Evolutionary conservation across 1,140 invertebrate genomes (phyloP).

Genomic region (Magallana gigas): DNA sequence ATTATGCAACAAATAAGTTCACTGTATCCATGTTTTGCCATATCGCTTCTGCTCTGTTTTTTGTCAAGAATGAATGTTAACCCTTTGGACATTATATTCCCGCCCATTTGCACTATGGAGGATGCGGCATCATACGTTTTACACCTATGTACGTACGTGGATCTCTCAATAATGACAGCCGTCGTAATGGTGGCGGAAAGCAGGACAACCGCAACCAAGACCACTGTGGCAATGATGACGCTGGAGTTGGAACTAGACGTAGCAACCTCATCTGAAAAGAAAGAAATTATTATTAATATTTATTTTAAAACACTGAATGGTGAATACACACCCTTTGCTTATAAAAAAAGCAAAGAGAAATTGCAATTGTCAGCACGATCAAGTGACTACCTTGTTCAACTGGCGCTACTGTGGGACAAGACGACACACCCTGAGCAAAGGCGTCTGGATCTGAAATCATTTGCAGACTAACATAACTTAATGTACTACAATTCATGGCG

Average conservation of each 20-base stretch:
- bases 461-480: neutral
- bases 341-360: neutral
- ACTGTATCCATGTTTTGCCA: too few species aligned
- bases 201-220: neutral
- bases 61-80: too few species aligned
- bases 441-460: constrained; percentile 25
- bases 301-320: too few species aligned
- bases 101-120: too few species aligned
- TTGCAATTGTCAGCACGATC: neutral
- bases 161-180: constrained; percentile 29
- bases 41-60: too few species aligned
- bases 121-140: too few species aligned
- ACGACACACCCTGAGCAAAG: neutral
- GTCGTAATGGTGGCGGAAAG: neutral
- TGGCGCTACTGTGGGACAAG: neutral
- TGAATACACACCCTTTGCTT: too few species aligned
- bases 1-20: too few species aligned
- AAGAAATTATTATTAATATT: neutral
- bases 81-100: too few species aligned
- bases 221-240: constrained; percentile 4
- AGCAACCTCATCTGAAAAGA: neutral
- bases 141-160: neutral
- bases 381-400: neutral
- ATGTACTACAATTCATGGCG: too few species aligned
- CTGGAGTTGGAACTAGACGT: neutral